Evolutionary conservation across 2,797 vertebrate species (phyloP).

Genomic region (Emydoidea blandingii): DNA sequence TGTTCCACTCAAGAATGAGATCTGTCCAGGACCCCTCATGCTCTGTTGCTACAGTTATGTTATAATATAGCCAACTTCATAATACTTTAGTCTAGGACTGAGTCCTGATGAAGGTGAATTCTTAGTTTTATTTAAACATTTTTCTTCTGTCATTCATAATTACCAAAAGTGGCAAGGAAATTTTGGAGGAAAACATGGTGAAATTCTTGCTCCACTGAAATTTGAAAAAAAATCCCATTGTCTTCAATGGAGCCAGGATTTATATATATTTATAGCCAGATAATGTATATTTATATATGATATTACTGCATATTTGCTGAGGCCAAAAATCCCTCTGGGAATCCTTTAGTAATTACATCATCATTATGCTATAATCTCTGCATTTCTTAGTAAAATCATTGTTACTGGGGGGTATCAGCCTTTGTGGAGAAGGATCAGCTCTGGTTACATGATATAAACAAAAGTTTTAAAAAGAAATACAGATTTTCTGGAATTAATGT

Average conservation of each 20-base stretch:
- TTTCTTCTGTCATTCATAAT: not conserved
- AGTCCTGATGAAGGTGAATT: not conserved
- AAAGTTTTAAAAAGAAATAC: not conserved
- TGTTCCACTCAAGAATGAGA: not conserved
- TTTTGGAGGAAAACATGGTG: not conserved
- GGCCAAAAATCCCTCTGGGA: not conserved
- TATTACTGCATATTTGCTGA: not conserved
- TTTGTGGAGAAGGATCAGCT: fast-evolving
- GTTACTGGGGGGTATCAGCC: fast-evolving
- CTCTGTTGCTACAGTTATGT: not conserved
- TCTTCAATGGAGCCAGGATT: not conserved
- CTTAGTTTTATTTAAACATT: not conserved
- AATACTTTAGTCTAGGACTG: not conserved
- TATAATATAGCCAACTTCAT: not conserved
- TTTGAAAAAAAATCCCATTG: fast-evolving
- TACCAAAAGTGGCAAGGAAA: not conserved
- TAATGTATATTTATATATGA: not conserved
- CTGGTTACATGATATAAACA: not conserved
- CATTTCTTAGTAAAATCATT: not conserved
- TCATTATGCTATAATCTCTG: not conserved
- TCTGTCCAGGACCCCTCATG: fast-evolving
- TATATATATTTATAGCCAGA: slow-evolving; percentile 7
- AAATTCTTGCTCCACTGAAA: not conserved
- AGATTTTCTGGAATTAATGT: not conserved
- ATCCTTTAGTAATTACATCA: not conserved